phyloP scores from a whole-genome alignment of 2,797 vertebrate species.

The Staurois parvus region DNA sequence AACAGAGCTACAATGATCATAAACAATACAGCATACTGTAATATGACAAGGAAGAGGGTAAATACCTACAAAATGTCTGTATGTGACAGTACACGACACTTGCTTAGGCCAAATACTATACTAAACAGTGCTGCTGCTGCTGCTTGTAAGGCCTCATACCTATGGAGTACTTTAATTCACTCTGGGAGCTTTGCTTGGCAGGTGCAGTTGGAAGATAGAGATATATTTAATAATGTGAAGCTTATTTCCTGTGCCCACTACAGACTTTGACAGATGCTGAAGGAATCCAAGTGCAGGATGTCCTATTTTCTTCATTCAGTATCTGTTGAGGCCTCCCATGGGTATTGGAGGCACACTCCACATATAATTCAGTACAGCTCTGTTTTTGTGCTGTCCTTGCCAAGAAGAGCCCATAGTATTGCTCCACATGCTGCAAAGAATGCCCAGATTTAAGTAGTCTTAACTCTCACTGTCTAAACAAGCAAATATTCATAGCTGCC shows the following conservation, averaged over 20 bases:
- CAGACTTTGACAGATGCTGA: not conserved
- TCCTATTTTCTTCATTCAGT: not conserved
- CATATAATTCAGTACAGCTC: not conserved
- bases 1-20: conserved; percentile 31
- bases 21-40: conserved; percentile 47
- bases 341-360: not conserved
- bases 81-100: not conserved
- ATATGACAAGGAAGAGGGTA: not conserved
- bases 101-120: not conserved
- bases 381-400: not conserved
- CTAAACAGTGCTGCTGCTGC: not conserved
- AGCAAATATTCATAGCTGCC: too few relatives aligned
- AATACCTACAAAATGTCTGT: not conserved
- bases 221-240: not conserved
- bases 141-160: not conserved
- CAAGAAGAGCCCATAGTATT: not conserved
- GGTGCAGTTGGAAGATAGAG: too few relatives aligned
- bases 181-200: too few relatives aligned
- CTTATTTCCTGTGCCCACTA: not conserved
- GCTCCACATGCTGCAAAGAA: not conserved
- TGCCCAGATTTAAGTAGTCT: too few relatives aligned
- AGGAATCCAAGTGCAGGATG: not conserved
- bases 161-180: too few relatives aligned
- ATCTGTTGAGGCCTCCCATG: not conserved
- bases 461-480: too few relatives aligned